Base-by-base conservation (phyloP, 2,113 vertebrate species). In the Oryzias woworae region DNA sequence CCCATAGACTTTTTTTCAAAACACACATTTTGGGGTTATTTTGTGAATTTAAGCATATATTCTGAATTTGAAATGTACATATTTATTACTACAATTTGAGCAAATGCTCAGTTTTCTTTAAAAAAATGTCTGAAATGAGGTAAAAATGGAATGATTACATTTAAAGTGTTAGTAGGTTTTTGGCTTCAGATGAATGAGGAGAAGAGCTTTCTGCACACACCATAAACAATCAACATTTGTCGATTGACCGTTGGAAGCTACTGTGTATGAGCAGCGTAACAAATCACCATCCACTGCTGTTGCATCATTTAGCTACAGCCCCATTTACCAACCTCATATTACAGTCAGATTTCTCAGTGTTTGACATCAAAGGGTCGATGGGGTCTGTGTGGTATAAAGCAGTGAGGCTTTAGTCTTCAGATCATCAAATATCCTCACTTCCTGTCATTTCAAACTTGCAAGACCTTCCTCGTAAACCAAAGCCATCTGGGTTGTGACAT, bases 331-430 rank as follows among this genome's bases (percentile, higher is more conserved):
- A 69, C 64, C 71, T 70, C 55, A 64, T 68, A 20, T 72, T 73
- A 63, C 68, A 69, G 44, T 58, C 73, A 59, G 65, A 76, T 62
- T 67, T 65, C 58, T 42, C 68, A 58, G 45, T 77, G 31, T 70
- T 62, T 61, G 58, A 80, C 75, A 81, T 89, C 83, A 89, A 80
- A 86, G 70, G 44, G 69, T 36, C 36, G 36, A 71, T 22, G 16
- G 23, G 41, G 49, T 54, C 66, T 73, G 47, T 77, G 60, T 41
- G 53, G 59, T 58, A 66, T 71, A 69, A 79, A 62, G 65, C 56
- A 36, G 55, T 50, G 58, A 67, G 48, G 71, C 62, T 74, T 67
- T 41, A 71, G 5, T 69, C 75, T n/a, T 5, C 42, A 17, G 55
- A 79, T 78, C 57, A 20, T 49, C 82, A 69, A 73, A 76, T 77